Percentiles rank a stretch among this genome's conserved stretches.
Conservation (phyloP, 92 coral and sea anemone genomes). For the Hydrozoanthus gracilis region DNA sequence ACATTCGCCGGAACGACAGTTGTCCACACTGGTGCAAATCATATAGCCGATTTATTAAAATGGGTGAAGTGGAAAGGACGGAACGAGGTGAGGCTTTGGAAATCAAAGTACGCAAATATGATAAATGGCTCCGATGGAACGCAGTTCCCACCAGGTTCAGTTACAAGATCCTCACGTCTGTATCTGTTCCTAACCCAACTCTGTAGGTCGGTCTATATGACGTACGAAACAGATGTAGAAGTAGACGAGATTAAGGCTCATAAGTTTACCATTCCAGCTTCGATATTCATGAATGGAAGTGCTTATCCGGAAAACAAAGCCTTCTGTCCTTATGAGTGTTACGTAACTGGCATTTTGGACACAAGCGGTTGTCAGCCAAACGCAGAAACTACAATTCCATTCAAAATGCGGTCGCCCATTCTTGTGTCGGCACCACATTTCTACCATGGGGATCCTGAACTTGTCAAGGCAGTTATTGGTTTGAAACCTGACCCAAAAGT, state of each 20-base stretch:
- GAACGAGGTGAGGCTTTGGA: constrained; percentile 69
- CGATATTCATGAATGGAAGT: constrained; percentile 71
- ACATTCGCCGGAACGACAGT: constrained; percentile 74
- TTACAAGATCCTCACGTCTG: constrained; percentile 41
- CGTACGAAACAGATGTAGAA: constrained; percentile 46
- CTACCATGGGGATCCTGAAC: constrained; percentile 77
- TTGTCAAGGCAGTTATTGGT: constrained; percentile 71
- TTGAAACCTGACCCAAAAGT: constrained; percentile 66
- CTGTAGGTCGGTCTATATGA: constrained; percentile 79
- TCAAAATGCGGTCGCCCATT: constrained; percentile 63
- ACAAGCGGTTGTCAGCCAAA: constrained; percentile 69
- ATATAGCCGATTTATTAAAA: constrained; percentile 52
- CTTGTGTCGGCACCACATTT: constrained; percentile 90
- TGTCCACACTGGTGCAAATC: constrained; percentile 69
- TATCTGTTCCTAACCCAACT: constrained; percentile 76
- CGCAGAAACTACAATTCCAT: constrained; percentile 37
- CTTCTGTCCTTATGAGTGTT: constrained; percentile 80
- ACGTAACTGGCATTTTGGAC: constrained; percentile 81
- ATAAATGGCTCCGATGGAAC: constrained; percentile 93
- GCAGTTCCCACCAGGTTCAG: constrained; percentile 78
- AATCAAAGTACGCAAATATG: constrained; percentile 85
- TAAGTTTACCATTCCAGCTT: constrained; percentile 72
- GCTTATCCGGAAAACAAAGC: constrained; percentile 72
- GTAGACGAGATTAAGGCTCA: constrained; percentile 66
- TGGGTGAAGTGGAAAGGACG: constrained; percentile 83